phyloP scores from a whole-genome alignment of 2,113 vertebrate genomes.

The Chaetodon trifascialis region DNA sequence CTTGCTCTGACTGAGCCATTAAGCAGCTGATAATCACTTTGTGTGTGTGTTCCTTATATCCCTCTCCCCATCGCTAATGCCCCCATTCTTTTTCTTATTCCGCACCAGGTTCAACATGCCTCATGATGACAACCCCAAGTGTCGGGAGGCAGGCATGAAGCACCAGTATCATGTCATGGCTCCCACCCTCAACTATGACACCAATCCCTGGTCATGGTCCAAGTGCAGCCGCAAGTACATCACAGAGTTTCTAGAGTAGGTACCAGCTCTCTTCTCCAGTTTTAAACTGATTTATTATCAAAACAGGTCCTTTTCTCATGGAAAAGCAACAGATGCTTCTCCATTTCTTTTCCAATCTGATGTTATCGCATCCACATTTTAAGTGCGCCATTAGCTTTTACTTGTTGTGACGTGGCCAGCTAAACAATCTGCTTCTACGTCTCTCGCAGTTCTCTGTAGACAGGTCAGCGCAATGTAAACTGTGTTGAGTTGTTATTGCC shows the following conservation, averaged over 20 bases:
- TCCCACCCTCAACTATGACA: conserved; percentile 95
- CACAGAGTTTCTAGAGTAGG: conserved; percentile 97
- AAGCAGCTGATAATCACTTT: conserved; percentile 63
- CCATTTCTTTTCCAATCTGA: neutral
- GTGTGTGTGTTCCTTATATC: conserved; percentile 64
- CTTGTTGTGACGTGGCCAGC: conserved; percentile 44
- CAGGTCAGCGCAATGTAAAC: conserved; percentile 73
- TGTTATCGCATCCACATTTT: conserved; percentile 10
- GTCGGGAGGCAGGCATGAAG: conserved; percentile 92
- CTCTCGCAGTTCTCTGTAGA: conserved; percentile 36
- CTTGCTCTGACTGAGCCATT: conserved; percentile 47
- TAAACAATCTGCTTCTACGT: conserved; percentile 47
- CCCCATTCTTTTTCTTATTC: conserved; percentile 22
- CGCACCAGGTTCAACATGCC: conserved; percentile 94
- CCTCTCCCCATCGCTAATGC: conserved; percentile 25
- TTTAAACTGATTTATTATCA: neutral
- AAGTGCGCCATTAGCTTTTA: conserved; percentile 31
- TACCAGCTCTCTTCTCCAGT: conserved; percentile 54
- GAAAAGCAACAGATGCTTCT: neutral
- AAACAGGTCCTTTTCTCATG: neutral
- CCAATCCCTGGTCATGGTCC: conserved; percentile 98
- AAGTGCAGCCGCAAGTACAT: conserved; percentile 98
- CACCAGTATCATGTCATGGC: conserved; percentile 97
- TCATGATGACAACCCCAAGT: conserved; percentile 97
- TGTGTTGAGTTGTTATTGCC: conserved; percentile 74